These are phyloP conservation scores for Chrysolina haemoptera DNA, from an alignment of 2,888 invertebrate species.

Conservation along the genomic window DNA sequence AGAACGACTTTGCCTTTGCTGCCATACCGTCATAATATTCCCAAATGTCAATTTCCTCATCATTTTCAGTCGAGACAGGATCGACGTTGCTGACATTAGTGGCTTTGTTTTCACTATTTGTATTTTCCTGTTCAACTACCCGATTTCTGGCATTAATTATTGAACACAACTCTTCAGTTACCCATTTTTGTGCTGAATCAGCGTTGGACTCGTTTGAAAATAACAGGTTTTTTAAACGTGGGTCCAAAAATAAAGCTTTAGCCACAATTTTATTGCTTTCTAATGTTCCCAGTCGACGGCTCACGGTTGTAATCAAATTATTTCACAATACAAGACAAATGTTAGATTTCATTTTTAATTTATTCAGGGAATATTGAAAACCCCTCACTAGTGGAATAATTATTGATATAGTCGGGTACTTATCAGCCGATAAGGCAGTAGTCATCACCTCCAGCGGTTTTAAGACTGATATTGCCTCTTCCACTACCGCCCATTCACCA, in stretches of 20 bases:
- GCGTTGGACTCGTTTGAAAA: constrained; percentile 50
- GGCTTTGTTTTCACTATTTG: not conserved
- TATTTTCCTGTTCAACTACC: not conserved
- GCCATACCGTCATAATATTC: constrained; percentile 41
- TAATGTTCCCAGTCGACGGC: constrained; percentile 24
- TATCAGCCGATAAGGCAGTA: constrained; percentile 51
- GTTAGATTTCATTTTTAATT: constrained; percentile 31
- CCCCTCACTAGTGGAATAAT: constrained; percentile 53
- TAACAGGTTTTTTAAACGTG: constrained; percentile 50
- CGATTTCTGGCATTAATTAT: constrained; percentile 13
- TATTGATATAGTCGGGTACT: constrained; percentile 54
- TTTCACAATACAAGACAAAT: not conserved
- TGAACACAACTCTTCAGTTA: constrained; percentile 44
- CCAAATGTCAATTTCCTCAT: not conserved
- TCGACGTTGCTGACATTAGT: not conserved
- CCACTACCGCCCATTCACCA: constrained; percentile 51
- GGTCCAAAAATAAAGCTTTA: constrained; percentile 52
- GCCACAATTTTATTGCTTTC: constrained; percentile 43
- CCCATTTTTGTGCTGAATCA: constrained; percentile 43
- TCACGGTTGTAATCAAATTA: not conserved
- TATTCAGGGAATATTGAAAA: constrained; percentile 42
- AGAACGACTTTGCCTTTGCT: constrained; percentile 20
- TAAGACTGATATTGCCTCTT: constrained; percentile 48
- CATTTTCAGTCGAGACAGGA: not conserved
- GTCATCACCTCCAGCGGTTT: constrained; percentile 51